Base-by-base conservation (phyloP, 2,797 vertebrate genomes). In the Pogonophryne albipinna region DNA sequence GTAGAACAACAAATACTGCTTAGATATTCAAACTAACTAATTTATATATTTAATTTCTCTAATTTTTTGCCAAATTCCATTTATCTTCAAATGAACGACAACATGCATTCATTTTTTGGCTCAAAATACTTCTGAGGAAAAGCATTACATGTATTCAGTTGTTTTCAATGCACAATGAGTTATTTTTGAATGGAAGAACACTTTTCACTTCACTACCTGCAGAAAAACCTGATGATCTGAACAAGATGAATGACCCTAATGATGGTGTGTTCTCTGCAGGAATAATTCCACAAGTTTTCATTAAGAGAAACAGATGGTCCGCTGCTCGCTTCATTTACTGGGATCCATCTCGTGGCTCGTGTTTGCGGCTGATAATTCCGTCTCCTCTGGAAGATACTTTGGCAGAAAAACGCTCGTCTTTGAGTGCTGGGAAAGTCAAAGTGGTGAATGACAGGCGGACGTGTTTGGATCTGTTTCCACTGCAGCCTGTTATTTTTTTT, bases 281-380 rank as follows among this genome's bases (percentile, higher is more conserved):
- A 27, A 23, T 44, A 9, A 49, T 42, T 68, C 47, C 62, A 52
- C 50, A 61, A 12, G 69, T 51, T 60, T 42, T 45, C 64, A 70
- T 66, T 60, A 57, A 56, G 47, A 27, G 46, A 19, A 46, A 11
- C 74, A 74, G 66, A 76, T 76, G 81, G 53, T 66, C n/a, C 27
- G 23, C 57, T 6, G 56, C 64, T 60, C 12, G 58, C 1, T 52
- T 73, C 68, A 16, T 72, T 72, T 56, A 56, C 67, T 60, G 67
- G 63, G 57, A 27, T 68, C 52, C 53, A 34, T 69, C 53, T 23
- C 10, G 49, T 49, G 72, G 41, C 57, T 67, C 52, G 50, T 38
- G 73, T 64, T 63, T 44, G 47, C 0, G 34, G 51, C 44, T 53
- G 55, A 79, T 44, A 3, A 10, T 16, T 17, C 17, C 4, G 17